Evolutionary conservation across 2,797 vertebrate genomes (phyloP), one percentile per base, ranked within the genome.

Genomic region (Diplodus sargus): DNA sequence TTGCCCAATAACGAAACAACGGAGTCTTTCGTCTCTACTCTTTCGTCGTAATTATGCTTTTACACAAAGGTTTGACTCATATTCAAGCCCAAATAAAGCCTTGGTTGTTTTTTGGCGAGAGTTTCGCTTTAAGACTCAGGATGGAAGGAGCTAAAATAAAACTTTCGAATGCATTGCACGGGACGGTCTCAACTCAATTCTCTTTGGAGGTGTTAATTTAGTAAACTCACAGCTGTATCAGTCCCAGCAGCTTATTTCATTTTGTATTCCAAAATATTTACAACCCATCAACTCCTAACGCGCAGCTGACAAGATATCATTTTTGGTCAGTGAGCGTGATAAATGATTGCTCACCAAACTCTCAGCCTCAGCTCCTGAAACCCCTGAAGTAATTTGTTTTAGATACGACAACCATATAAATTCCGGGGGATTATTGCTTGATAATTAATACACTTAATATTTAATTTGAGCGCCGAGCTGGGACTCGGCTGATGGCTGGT

Each of bases 361-460:
- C 25, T 64, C 25, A 34, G 59, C 30, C 64, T n/a, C 18, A 28
- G 42, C 53, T 54, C 68, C 52, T 0, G 4, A 51, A 49, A 47
- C 18, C 47, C 17, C 54, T n/a, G 51, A 59, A 65, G 34, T 83
- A 22, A 78, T 82, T 67, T 62, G 28, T 63, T 80, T 78, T 53
- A 53, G 61, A 75, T 34, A 59, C 4, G 7, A 49, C 68, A 53
- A 65, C 49, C 56, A 47, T 34, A 54, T 51, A 47, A 25, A 39
- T 66, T 64, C n/a, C 23, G 25, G 4, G n/a, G 45, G 68, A 61
- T 67, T 70, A 43, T 59, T 51, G 57, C 58, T 48, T 23, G 45
- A 70, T 65, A 64, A 74, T 74, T 58, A 49, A 79, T 82, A 63
- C 58, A 81, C 23, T 49, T 43, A 42, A 70, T 56, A 45, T 72